A percentile compares a stretch with the other conserved stretches of the same genome.
Evolutionary conservation across 2,888 invertebrate genomes (phyloP).

Genomic region (Labia minor): DNA sequence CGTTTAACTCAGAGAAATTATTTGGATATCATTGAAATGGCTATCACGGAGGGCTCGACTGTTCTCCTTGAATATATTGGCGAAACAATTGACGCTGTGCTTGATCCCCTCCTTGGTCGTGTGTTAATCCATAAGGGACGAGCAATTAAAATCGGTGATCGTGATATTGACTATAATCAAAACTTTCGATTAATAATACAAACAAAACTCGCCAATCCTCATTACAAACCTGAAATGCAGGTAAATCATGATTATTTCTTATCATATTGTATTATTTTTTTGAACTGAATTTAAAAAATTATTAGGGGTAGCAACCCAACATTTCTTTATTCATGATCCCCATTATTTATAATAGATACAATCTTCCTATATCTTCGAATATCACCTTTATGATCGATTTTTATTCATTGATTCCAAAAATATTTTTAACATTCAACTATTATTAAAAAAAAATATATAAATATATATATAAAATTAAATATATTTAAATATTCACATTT

Average conservation of each 20-base stretch:
- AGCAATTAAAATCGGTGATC: slow-evolving; percentile 75
- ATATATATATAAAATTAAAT: no score
- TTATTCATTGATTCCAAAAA: no score
- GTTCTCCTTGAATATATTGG: slow-evolving; percentile 82
- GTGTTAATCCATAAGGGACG: slow-evolving; percentile 80
- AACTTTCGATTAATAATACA: slow-evolving; percentile 76
- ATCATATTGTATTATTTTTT: no score
- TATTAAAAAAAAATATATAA: no score
- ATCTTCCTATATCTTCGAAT: no score
- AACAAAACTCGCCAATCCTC: slow-evolving; percentile 89
- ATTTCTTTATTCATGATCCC: no score
- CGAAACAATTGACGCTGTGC: slow-evolving; percentile 78
- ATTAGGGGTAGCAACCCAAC: no score
- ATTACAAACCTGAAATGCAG: slow-evolving; percentile 94
- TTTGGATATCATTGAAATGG: slow-evolving; percentile 68
- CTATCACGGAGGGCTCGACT: slow-evolving; percentile 60
- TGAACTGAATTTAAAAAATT: no score
- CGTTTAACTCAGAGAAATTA: slow-evolving; percentile 72
- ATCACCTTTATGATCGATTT: no score
- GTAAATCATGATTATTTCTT: not conserved
- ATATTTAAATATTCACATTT: no score
- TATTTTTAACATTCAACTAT: no score
- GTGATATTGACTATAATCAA: slow-evolving; percentile 79
- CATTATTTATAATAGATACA: no score
- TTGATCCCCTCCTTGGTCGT: slow-evolving; percentile 78